Evolutionary conservation across 2,113 vertebrate genomes (phyloP).

Genomic region (Leucopsar rothschildi): DNA sequence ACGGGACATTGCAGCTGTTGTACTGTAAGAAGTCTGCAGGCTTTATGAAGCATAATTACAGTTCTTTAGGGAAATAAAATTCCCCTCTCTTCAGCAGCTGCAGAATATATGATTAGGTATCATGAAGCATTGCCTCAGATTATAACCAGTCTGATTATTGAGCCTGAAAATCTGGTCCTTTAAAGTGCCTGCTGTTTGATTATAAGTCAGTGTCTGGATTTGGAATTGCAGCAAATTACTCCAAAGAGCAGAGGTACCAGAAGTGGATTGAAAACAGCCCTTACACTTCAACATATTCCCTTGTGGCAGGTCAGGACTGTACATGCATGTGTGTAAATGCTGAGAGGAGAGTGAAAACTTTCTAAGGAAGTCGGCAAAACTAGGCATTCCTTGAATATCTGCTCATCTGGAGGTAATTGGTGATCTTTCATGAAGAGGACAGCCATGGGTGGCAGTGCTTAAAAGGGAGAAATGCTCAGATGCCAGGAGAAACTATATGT

Average conservation of each 20-base stretch:
- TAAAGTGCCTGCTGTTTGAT: background rate
- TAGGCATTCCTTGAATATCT: background rate
- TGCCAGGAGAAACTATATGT: background rate
- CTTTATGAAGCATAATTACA: background rate
- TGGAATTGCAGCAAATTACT: background rate
- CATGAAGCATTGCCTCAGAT: background rate
- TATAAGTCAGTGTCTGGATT: background rate
- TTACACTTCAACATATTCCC: background rate
- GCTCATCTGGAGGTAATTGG: background rate
- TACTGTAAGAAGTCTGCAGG: background rate
- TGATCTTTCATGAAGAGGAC: background rate
- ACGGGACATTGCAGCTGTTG: background rate
- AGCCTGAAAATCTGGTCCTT: background rate
- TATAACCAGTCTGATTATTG: background rate
- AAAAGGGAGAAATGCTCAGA: background rate
- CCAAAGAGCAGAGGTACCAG: background rate
- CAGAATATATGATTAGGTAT: background rate
- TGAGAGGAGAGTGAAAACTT: background rate
- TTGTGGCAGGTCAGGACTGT: background rate
- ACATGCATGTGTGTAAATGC: background rate
- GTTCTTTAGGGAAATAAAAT: background rate
- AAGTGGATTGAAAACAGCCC: background rate
- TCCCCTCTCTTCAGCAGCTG: background rate
- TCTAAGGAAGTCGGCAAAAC: background rate
- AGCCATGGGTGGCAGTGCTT: background rate